Evolutionary conservation across 2,797 vertebrate genomes (phyloP).

Genomic region (Aldrovandia affinis): DNA sequence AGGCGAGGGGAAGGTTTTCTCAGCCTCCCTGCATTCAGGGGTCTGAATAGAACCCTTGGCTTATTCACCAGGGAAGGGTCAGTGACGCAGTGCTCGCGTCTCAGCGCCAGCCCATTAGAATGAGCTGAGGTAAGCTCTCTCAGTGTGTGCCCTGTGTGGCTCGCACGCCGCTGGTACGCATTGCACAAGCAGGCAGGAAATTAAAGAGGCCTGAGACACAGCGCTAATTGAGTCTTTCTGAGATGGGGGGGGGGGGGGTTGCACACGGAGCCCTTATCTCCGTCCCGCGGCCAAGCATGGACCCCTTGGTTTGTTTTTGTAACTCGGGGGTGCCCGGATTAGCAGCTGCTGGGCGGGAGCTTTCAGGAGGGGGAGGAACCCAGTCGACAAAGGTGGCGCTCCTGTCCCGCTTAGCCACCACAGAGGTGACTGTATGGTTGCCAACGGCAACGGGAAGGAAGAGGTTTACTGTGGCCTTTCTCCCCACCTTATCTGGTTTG

Average conservation of each 20-base stretch:
- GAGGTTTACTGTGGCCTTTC: neutral
- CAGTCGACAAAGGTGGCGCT: neutral
- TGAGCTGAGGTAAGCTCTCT: constrained; percentile 2
- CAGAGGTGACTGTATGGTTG: neutral
- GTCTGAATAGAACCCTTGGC: neutral
- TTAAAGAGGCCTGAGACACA: neutral
- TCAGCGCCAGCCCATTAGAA: neutral
- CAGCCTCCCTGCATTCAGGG: neutral
- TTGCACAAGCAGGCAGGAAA: neutral
- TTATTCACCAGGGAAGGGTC: neutral
- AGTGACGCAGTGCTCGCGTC: neutral
- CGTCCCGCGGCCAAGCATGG: neutral
- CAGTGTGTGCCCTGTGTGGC: neutral
- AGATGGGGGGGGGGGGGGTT: neutral
- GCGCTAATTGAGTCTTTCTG: neutral
- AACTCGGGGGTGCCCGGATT: neutral
- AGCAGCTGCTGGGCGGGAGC: neutral
- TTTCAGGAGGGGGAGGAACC: neutral
- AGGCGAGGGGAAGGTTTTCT: neutral
- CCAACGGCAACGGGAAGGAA: neutral
- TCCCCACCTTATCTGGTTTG: neutral
- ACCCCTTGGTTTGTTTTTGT: neutral
- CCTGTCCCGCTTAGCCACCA: neutral
- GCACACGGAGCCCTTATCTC: neutral
- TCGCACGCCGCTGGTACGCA: neutral